Evolutionary conservation across 2,888 invertebrate genomes (phyloP), one percentile per base, ranked within the genome.

Genomic region (Peribatodes rhomboidaria): DNA sequence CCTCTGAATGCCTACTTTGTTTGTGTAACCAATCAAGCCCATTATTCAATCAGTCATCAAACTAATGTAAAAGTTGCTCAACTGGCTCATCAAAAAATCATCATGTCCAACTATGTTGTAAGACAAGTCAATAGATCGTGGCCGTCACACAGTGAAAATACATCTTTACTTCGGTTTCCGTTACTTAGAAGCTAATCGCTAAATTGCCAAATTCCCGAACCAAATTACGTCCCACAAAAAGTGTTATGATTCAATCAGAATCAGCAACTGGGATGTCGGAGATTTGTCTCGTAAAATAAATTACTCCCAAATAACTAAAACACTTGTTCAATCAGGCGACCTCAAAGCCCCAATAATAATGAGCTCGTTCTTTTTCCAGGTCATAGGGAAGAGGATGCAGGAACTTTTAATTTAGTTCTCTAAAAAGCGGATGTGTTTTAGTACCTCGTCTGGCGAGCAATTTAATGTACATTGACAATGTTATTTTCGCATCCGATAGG

Each of bases 171-270:
- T 73, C 66, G 68, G 65, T 73, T 77, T 75, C 77, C 78, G 77
- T 68, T 70, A 72, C 71, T 81, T 73, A 73, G 69, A 72, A 73
- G 68, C 66, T 74, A 52, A 61, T 62, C 58, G 47, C 41, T 55
- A 72, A 78, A 80, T 80, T 80, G 76, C 76, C 69, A 75, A 77
- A 75, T 77, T 70, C 16, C 39, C 52, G 50, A 65, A 66, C 62
- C 59, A 52, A 68, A 61, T 63, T 63, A 72, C 75, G 44, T 58
- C 67, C 67, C 57, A 65, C 68, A 64, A 65, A 69, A 62, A 55
- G 50, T 67, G 61, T 64, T 65, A 68, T 72, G 60, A 57, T 60
- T 68, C 58, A 72, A 68, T 69, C 69, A 66, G 60, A 66, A 65
- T 69, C 62, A 68, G 65, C 61, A 46, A 63, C 58, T 67, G 61